phyloP scores from a whole-genome alignment of 2,888 invertebrate genomes.

The Vannuccia rotundouncinata region DNA sequence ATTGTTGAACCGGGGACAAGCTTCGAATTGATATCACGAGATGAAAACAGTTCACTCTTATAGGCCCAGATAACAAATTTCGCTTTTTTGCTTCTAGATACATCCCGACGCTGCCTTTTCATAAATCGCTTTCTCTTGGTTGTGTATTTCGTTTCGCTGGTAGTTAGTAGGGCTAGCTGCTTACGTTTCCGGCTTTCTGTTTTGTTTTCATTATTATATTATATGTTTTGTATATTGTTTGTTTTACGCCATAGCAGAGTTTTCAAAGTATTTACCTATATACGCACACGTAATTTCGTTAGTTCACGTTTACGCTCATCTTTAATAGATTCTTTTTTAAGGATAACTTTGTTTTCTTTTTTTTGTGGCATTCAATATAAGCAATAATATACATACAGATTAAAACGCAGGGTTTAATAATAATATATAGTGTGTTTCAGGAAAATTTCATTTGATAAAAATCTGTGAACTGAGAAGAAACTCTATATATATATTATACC shows the following conservation, averaged over 20 bases:
- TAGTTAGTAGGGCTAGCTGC: too few relatives aligned
- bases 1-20: conserved; percentile 19
- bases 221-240: conserved; percentile 4
- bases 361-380: neutral
- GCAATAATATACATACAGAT: neutral
- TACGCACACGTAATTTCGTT: conserved; percentile 10
- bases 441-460: too few relatives aligned
- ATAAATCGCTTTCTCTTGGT: conserved; percentile 21
- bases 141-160: conserved; percentile 15
- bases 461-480: too few relatives aligned
- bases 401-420: neutral
- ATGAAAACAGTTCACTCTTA: conserved; percentile 21
- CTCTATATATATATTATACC: too few relatives aligned
- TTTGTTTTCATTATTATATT: neutral
- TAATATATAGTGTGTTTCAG: too few relatives aligned
- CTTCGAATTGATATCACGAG: conserved; percentile 22
- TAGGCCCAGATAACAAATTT: conserved; percentile 21
- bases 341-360: conserved; percentile 23
- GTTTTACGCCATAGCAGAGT: conserved; percentile 20
- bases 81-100: conserved; percentile 15
- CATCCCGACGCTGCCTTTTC: conserved; percentile 19
- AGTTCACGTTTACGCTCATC: conserved; percentile 14
- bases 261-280: conserved; percentile 15
- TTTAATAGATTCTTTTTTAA: conserved; percentile 12
- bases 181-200: neutral